A percentile compares a stretch with the other conserved stretches of the same genome.
phyloP scores from a whole-genome alignment of 92 coral and sea anemone genomes.

The Parazoanthus darwini region DNA sequence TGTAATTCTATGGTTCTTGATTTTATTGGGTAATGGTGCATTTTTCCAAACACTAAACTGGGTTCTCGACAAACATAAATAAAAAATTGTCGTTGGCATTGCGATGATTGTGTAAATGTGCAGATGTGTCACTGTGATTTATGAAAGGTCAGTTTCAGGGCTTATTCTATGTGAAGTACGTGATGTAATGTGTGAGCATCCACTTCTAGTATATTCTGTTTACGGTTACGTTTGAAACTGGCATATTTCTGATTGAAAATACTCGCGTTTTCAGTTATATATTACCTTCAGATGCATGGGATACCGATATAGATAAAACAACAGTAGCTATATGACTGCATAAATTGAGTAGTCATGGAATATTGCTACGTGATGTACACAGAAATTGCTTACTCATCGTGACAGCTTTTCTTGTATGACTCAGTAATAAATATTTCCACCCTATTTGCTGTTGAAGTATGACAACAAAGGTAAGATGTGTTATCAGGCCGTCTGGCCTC shows the following conservation, averaged over 20 bases:
- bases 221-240: neutral
- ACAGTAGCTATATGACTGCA: neutral
- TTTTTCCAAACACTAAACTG: neutral
- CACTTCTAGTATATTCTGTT: neutral
- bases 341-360: neutral
- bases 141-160: neutral
- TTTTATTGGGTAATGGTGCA: neutral
- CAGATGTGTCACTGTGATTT: too few species aligned
- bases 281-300: neutral
- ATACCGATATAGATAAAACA: neutral
- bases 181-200: neutral
- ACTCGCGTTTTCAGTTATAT: neutral
- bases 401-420: neutral
- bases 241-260: neutral
- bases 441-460: neutral
- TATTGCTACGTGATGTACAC: neutral
- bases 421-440: neutral
- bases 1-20: neutral
- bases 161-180: slow-evolving; percentile 9
- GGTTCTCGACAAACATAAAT: neutral
- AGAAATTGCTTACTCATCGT: slow-evolving; percentile 10
- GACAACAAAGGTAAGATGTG: too few species aligned
- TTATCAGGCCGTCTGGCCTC: neutral
- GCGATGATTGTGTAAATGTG: too few species aligned
- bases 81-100: too few species aligned